These are phyloP conservation scores for Drosophila paulistorum DNA, from an alignment of 1,140 invertebrate species.

Conservation along the genomic window DNA sequence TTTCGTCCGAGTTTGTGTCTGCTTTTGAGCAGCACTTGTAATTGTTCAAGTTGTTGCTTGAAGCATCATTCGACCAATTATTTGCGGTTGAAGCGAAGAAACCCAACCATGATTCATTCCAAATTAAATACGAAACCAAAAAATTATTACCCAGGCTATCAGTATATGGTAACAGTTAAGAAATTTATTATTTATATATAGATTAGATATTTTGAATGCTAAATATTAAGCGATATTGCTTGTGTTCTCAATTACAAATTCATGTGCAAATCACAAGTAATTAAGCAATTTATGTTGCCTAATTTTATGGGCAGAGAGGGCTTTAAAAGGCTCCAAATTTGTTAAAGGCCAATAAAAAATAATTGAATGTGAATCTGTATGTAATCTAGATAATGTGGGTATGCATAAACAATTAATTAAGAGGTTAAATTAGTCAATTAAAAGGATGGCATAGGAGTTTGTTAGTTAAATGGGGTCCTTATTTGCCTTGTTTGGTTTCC, in stretches of 20 bases:
- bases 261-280: background rate
- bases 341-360: too few species aligned
- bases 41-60: constrained; percentile 55
- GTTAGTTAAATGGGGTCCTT: too few species aligned
- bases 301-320: background rate
- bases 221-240: background rate
- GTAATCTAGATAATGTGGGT: too few species aligned
- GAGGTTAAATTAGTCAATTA: too few species aligned
- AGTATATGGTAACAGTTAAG: background rate
- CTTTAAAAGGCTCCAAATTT: too few species aligned
- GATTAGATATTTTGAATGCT: background rate
- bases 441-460: too few species aligned
- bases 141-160: constrained; percentile 10
- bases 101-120: constrained; percentile 15
- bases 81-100: constrained; percentile 44
- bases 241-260: background rate
- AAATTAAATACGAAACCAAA: background rate
- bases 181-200: background rate
- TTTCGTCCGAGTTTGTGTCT: constrained; percentile 42
- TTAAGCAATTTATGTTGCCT: background rate
- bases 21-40: constrained; percentile 66
- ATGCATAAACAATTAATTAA: too few species aligned
- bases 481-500: background rate
- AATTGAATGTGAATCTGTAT: too few species aligned
- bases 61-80: constrained; percentile 68